Evolutionary conservation across 2,113 vertebrate species (phyloP).

Genomic region (Elaphurus davidianus): DNA sequence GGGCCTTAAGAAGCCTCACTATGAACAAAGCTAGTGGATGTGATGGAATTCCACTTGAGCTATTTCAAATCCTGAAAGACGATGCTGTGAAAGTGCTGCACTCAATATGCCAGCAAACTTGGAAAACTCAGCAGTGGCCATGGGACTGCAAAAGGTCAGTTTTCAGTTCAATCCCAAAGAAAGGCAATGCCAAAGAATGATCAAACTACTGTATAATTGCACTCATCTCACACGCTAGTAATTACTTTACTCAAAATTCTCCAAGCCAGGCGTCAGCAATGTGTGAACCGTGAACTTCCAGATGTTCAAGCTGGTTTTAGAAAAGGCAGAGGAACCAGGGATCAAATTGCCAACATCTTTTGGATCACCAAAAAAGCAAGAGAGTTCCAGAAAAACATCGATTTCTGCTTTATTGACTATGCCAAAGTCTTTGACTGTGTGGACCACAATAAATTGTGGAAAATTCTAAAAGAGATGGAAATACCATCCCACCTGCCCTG

Average conservation of each 20-base stretch:
- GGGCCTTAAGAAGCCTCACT: neutral
- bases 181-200: neutral
- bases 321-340: neutral
- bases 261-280: neutral
- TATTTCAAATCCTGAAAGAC: neutral
- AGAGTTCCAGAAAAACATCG: neutral
- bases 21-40: neutral
- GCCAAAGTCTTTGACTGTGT: neutral
- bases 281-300: neutral
- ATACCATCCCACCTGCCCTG: neutral
- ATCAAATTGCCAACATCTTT: neutral
- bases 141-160: neutral
- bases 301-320: neutral
- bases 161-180: neutral
- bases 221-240: neutral
- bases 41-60: neutral
- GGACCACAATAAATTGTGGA: neutral
- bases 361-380: neutral
- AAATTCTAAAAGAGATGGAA: neutral
- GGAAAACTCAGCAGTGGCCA: neutral
- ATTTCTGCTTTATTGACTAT: neutral
- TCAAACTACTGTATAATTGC: accelerated
- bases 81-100: neutral
- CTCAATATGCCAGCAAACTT: neutral
- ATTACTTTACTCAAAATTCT: neutral